A percentile compares a stretch with the other conserved stretches of the same genome.
Conservation (phyloP, 2,113 vertebrate species). For the Myodes glareolus region DNA sequence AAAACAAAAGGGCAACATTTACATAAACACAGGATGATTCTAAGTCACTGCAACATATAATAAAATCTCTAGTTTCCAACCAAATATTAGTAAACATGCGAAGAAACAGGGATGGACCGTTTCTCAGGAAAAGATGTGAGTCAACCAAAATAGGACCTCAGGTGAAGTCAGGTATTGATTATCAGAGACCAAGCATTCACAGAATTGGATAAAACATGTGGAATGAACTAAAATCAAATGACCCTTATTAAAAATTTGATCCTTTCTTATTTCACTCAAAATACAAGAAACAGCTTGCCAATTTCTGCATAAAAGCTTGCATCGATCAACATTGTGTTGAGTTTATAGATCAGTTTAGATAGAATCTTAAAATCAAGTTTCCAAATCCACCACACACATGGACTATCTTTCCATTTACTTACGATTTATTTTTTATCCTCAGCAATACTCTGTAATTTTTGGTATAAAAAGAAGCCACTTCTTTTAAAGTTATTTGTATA, state of each 20-base stretch:
- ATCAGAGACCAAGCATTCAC: neutral
- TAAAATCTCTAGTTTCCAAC: constrained; percentile 20
- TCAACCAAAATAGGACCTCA: neutral
- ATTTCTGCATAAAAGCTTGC: neutral
- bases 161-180: neutral
- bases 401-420: neutral
- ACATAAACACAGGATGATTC: constrained; percentile 19
- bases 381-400: neutral
- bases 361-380: neutral
- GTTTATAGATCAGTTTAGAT: neutral
- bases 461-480: neutral
- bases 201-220: constrained; percentile 12
- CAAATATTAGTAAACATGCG: constrained; percentile 17
- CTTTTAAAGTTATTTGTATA: neutral
- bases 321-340: neutral
- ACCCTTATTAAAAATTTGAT: neutral
- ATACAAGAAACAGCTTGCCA: neutral
- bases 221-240: constrained; percentile 36
- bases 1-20: neutral
- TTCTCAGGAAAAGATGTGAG: neutral
- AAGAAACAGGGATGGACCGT: neutral
- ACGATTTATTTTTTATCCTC: neutral
- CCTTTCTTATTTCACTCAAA: neutral
- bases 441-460: constrained; percentile 6
- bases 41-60: neutral